Base-by-base conservation (phyloP, 2,888 invertebrate species). In the Liopterus haemorrhoidalis region DNA sequence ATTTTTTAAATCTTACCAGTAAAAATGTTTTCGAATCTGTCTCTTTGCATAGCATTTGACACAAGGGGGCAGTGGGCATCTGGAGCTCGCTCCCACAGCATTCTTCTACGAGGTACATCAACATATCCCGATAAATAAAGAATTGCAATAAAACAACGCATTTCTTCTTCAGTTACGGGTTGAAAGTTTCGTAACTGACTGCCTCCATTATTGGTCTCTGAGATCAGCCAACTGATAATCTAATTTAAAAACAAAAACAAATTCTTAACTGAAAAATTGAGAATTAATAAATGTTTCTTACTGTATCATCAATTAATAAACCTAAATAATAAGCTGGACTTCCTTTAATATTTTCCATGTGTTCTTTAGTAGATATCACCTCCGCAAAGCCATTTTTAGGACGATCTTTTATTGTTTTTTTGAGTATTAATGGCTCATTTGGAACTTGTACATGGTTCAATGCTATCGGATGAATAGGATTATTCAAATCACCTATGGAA, bases 141-240 rank as follows among this genome's bases (percentile, higher is more conserved):
- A 15, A 54, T 51, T 18, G 45, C 54, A 8, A 54, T 35, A 18
- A 54, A 53, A 48, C 53, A 53, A 18, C 50, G 25, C 30, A 54
- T 45, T 45, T 45, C 45, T 24, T 45, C 45, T 31, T 44, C 43
- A 3, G 24, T 24, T 45, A 68, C 68, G 21, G 52, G 48, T 35
- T 56, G 52, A 36, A 42, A 28, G 15, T 39, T 31, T 11, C 33
- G 38, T 6, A 36, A 12, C 14, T 27, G 28, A 6, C 12, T 36
- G 11, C 20, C 21, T n/a, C 39, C 28, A 3, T 19, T 11, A n/a
- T 11, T 24, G 5, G 39, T 38, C 21, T 39, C 25, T 6, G 28
- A 22, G 12, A 44, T 44, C 6, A 44, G 30, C 37, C 37, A 31
- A 31, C 28, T 16, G 19, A 31, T 44, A 5, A n/a, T n/a, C n/a